Conservation (phyloP, 2,888 invertebrate genomes). For the Caenorhabditis uteleia region DNA sequence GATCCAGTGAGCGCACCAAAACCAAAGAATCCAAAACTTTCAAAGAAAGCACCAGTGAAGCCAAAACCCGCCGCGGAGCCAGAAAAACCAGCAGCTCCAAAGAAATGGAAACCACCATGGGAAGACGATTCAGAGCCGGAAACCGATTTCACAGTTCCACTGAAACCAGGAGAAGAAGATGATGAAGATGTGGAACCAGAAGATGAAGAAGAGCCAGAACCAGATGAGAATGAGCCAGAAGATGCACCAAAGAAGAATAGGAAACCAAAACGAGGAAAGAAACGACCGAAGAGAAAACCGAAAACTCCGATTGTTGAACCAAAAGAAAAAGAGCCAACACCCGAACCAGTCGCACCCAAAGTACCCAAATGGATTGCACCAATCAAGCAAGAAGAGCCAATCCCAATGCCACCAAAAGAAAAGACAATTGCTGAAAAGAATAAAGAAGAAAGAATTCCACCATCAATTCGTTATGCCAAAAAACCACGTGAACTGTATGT, state of each 20-base stretch:
- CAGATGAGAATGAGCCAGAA: conserved; percentile 23
- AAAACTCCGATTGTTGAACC: conserved; percentile 18
- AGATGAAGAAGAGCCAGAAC: conserved; percentile 40
- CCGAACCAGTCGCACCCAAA: conserved; percentile 30
- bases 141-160: conserved; percentile 36
- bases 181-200: conserved; percentile 32
- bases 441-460: conserved; percentile 57
- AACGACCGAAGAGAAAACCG: conserved; percentile 18
- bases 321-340: conserved; percentile 17
- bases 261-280: conserved; percentile 29
- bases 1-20: conserved; percentile 20
- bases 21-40: neutral
- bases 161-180: conserved; percentile 30
- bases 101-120: conserved; percentile 38
- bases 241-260: conserved; percentile 14
- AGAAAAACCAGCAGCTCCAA: conserved; percentile 21
- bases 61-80: conserved; percentile 12
- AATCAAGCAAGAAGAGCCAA: conserved; percentile 44
- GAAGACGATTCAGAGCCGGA: conserved; percentile 42
- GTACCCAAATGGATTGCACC: conserved; percentile 59
- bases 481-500: conserved; percentile 58
- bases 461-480: conserved; percentile 57
- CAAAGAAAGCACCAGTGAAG: conserved; percentile 7
- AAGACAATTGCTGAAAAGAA: conserved; percentile 57
- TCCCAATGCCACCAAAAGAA: conserved; percentile 60